phyloP scores from a whole-genome alignment of 2,113 vertebrate genomes.

The Antennarius striatus region DNA sequence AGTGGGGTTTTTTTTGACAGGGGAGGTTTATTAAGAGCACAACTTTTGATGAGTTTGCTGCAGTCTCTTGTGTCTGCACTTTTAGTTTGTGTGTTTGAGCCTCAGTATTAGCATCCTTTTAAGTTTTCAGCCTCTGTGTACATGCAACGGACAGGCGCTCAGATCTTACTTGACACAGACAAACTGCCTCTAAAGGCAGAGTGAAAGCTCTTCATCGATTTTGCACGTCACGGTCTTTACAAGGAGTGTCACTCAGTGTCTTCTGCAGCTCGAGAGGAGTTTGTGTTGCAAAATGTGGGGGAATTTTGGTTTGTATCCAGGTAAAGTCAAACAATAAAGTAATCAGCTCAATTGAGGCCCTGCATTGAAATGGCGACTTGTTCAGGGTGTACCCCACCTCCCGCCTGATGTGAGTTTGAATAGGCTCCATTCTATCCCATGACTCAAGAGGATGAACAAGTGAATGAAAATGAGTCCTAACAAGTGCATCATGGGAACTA shows the following conservation, averaged over 20 bases:
- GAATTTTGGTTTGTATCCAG: no score
- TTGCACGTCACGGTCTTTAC: background rate
- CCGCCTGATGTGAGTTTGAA: no score
- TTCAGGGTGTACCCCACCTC: no score
- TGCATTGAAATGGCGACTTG: no score
- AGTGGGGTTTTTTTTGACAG: constrained; percentile 53
- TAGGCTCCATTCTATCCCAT: no score
- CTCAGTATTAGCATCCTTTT: constrained; percentile 40
- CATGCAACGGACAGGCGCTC: constrained; percentile 17
- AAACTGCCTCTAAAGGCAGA: constrained; percentile 24
- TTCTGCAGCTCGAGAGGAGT: background rate
- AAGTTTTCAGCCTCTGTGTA: constrained; percentile 25
- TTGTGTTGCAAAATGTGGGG: background rate
- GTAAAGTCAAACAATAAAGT: no score
- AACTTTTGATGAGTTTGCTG: constrained; percentile 65
- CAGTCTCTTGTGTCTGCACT: constrained; percentile 21
- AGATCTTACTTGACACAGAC: constrained; percentile 32
- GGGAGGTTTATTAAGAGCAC: constrained; percentile 61
- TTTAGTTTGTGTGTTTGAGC: constrained; percentile 19
- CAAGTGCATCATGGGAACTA: no score
- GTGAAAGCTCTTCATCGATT: background rate
- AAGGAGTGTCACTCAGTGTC: background rate
- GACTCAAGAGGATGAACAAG: no score
- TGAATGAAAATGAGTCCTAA: no score
- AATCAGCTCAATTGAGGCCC: no score